A percentile compares a stretch with the other conserved stretches of the same genome.
These are phyloP conservation scores for Patella pellucida DNA, from an alignment of 2,888 invertebrate genomes.

Conservation along the genomic window DNA sequence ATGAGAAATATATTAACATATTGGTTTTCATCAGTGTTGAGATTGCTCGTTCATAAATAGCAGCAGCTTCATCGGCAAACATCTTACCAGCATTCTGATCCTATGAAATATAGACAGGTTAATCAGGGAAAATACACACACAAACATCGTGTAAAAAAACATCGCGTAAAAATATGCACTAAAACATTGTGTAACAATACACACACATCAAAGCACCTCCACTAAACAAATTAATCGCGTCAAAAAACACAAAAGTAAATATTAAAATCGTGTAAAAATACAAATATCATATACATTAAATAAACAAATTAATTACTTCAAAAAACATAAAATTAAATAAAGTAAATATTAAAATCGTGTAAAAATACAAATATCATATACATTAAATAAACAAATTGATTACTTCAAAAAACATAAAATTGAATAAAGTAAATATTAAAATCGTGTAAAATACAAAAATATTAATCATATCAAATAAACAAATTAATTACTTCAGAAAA, in stretches of 20 bases:
- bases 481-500: not conserved
- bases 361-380: too few species aligned
- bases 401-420: too few species aligned
- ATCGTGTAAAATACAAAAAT: too few species aligned
- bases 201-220: not conserved
- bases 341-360: not conserved
- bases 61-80: slow-evolving; percentile 93
- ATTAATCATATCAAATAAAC: too few species aligned
- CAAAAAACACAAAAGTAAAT: too few species aligned
- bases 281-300: too few species aligned
- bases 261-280: too few species aligned
- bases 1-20: slow-evolving; percentile 95
- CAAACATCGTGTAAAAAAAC: not conserved
- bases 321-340: not conserved
- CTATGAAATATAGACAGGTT: slow-evolving; percentile 72
- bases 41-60: slow-evolving; percentile 95
- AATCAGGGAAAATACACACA: too few species aligned
- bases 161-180: not conserved
- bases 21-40: slow-evolving; percentile 89
- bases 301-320: too few species aligned
- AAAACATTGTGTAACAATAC: too few species aligned
- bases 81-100: slow-evolving; percentile 93
- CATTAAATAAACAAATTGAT: not conserved
- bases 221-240: not conserved
- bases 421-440: too few species aligned